Percentiles rank a stretch among this genome's conserved stretches.
These are phyloP conservation scores for Stercorarius parasiticus DNA, from an alignment of 2,113 vertebrate genomes.

Conservation along the genomic window DNA sequence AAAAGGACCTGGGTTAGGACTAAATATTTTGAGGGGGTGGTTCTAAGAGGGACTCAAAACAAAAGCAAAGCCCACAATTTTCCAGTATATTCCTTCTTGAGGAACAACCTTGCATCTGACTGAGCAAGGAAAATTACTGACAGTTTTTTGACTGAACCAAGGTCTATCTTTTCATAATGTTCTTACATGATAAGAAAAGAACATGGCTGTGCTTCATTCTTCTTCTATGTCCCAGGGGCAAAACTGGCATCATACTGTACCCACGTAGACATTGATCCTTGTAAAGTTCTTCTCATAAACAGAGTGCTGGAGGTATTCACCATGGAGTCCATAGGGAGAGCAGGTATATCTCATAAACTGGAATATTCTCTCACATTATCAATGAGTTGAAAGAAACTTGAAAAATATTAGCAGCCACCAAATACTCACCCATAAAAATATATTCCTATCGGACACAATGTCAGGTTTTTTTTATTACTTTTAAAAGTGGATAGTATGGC, in stretches of 20 bases:
- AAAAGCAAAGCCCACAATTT: neutral
- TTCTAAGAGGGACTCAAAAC: neutral
- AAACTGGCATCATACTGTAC: neutral
- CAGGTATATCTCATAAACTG: neutral
- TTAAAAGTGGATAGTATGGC: neutral
- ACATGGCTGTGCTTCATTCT: neutral
- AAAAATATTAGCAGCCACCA: neutral
- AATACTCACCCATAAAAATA: neutral
- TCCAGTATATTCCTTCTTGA: neutral
- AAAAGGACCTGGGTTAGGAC: neutral
- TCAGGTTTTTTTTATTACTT: neutral
- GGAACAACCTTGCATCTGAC: neutral
- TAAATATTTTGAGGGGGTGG: accelerated
- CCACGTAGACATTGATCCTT: neutral
- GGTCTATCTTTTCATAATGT: neutral
- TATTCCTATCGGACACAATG: neutral
- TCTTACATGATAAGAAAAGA: neutral
- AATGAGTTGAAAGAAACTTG: neutral
- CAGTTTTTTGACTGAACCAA: neutral
- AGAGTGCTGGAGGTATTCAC: neutral
- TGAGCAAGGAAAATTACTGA: neutral
- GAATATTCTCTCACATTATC: neutral
- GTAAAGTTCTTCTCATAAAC: neutral
- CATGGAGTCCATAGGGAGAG: neutral
- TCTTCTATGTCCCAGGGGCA: neutral